Conservation (phyloP, 2,797 vertebrate species). For the Apogon talboti region DNA sequence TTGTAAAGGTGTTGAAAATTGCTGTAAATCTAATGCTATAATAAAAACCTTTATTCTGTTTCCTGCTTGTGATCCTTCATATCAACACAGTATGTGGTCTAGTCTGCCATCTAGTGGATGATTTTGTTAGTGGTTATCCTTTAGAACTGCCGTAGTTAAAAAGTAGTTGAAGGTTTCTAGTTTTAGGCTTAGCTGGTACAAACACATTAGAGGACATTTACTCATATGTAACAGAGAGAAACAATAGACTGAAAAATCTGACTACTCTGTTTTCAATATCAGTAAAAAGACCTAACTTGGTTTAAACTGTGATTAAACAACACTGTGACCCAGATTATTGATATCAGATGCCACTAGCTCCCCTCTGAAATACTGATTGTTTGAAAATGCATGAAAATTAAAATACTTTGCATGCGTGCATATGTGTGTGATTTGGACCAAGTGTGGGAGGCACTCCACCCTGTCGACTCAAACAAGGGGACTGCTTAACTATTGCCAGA, state of each 20-base stretch:
- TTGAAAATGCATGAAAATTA: conserved; percentile 13
- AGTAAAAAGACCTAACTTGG: background rate
- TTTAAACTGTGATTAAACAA: conserved; percentile 12
- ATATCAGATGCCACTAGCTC: conserved; percentile 1
- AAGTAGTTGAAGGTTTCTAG: background rate
- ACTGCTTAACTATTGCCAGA: conserved; percentile 74
- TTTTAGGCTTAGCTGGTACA: background rate
- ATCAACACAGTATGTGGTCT: conserved; percentile 39
- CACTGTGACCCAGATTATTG: background rate
- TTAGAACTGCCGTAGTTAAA: background rate
- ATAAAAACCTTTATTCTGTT: conserved; percentile 87
- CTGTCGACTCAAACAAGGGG: conserved; percentile 68
- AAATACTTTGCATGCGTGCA: conserved; percentile 25
- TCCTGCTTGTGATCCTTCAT: conserved; percentile 29
- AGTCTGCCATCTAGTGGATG: conserved; percentile 75
- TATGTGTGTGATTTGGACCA: conserved; percentile 47
- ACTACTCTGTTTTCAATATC: background rate
- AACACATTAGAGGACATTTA: background rate
- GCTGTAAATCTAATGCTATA: conserved; percentile 87
- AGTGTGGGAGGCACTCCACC: conserved; percentile 66
- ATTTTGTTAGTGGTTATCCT: conserved; percentile 37
- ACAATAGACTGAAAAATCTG: background rate
- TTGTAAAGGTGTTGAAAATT: conserved; percentile 92
- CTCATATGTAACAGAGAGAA: too few relatives aligned
- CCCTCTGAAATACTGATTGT: conserved; percentile 5